Conservation (phyloP, 1,140 invertebrate genomes). For the Pseudomyrmex pallidus region DNA sequence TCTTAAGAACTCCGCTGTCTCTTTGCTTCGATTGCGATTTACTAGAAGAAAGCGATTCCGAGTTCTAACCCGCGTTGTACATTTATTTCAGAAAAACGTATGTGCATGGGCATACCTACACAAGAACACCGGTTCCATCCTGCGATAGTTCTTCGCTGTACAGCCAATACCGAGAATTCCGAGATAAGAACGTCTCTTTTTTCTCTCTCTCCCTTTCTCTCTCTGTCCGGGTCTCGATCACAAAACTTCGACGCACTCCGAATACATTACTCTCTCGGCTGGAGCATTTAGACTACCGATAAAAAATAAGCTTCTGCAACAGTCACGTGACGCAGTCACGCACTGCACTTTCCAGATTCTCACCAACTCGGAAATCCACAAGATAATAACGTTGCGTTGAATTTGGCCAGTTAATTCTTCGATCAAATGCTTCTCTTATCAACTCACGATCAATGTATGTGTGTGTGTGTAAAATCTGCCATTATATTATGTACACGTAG, state of each 20-base stretch:
- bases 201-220: no score
- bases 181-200: conserved; percentile 19
- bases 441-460: conserved; percentile 14
- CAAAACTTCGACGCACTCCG: conserved; percentile 55
- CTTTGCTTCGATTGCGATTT: neutral
- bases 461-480: conserved; percentile 20
- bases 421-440: conserved; percentile 5
- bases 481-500: conserved; percentile 51
- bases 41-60: neutral
- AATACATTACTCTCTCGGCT: conserved; percentile 29
- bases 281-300: conserved; percentile 50
- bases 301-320: conserved; percentile 64
- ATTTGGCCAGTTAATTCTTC: conserved; percentile 14
- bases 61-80: conserved; percentile 32
- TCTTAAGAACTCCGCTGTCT: neutral
- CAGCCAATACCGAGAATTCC: conserved; percentile 38
- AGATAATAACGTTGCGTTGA: conserved; percentile 1
- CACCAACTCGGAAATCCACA: conserved; percentile 43
- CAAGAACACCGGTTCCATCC: conserved; percentile 42
- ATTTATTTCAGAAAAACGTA: conserved; percentile 48
- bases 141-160: conserved; percentile 31
- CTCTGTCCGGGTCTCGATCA: conserved; percentile 36
- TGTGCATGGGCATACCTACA: conserved; percentile 55
- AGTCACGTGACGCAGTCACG: conserved; percentile 46
- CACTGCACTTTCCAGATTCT: conserved; percentile 59